Percentiles rank a stretch among this genome's conserved stretches.
Conservation (phyloP, 2,113 vertebrate species). For the Pluvianellus socialis region DNA sequence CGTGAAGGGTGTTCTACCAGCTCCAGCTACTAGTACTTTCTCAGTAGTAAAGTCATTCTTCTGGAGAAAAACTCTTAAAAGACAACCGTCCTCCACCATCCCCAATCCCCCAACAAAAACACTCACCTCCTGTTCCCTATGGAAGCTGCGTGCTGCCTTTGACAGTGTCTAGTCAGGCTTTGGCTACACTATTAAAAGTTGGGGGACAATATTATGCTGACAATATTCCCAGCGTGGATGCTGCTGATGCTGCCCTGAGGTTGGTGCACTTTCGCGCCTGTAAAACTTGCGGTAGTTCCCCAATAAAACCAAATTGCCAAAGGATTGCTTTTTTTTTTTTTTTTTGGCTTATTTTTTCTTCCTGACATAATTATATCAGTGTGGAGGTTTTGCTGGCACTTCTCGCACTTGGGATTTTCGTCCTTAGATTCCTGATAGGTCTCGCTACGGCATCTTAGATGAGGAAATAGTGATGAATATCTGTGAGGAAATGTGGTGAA, state of each 20-base stretch:
- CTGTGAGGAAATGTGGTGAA: accelerated
- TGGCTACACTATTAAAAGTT: neutral
- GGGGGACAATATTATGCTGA: neutral
- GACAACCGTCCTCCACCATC: too few species aligned
- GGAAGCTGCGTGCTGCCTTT: neutral
- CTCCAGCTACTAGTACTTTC: neutral
- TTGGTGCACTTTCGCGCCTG: neutral
- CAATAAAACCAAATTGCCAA: neutral
- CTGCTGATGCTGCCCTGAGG: neutral
- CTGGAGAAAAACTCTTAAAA: neutral
- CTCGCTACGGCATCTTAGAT: neutral
- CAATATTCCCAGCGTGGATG: neutral
- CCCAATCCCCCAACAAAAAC: accelerated
- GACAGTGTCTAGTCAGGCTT: neutral
- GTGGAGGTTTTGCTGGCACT: neutral
- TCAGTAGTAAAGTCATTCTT: neutral
- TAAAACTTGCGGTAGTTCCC: neutral
- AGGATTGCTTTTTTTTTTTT: neutral
- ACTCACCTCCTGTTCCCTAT: neutral
- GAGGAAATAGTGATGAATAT: neutral
- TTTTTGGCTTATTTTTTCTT: neutral
- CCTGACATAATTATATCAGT: neutral
- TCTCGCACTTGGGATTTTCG: neutral
- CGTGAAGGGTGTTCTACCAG: neutral
- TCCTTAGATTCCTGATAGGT: neutral